A percentile compares a stretch with the other conserved stretches of the same genome.
Evolutionary conservation across 1,140 invertebrate species (phyloP).

Genomic region (Sitobion miscanthi): DNA sequence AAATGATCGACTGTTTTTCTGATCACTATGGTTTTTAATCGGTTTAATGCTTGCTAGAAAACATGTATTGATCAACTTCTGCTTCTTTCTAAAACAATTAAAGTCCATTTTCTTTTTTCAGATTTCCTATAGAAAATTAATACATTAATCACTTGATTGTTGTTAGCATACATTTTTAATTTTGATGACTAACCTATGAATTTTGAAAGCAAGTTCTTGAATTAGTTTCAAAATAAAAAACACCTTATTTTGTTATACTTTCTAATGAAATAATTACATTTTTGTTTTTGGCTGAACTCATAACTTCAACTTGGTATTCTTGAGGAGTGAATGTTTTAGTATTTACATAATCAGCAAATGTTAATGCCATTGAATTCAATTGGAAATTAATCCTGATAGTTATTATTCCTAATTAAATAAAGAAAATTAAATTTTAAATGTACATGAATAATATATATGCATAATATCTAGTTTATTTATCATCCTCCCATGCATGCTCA

Average conservation of each 20-base stretch:
- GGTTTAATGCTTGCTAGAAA: slow-evolving; percentile 31
- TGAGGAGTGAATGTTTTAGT: slow-evolving; percentile 76
- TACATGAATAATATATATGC: neutral
- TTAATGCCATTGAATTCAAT: slow-evolving; percentile 54
- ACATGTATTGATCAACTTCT: slow-evolving; percentile 42
- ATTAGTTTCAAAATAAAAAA: slow-evolving; percentile 89
- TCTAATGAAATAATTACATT: slow-evolving; percentile 88
- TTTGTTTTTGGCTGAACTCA: slow-evolving; percentile 77
- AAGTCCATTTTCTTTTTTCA: slow-evolving; percentile 53
- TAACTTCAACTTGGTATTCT: slow-evolving; percentile 80
- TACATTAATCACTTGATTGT: neutral
- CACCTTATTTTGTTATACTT: slow-evolving; percentile 79
- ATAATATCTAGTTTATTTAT: too few relatives aligned
- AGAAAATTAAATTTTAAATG: neutral
- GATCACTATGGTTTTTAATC: slow-evolving; percentile 37
- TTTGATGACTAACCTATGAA: slow-evolving; percentile 63
- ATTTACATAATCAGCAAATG: slow-evolving; percentile 67
- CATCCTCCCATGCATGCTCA: too few relatives aligned
- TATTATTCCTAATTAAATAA: neutral
- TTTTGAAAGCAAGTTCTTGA: slow-evolving; percentile 72
- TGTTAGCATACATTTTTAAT: neutral
- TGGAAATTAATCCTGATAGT: neutral
- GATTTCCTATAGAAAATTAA: neutral
- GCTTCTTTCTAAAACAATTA: slow-evolving; percentile 54
- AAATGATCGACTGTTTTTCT: neutral